A percentile compares a stretch with the other conserved stretches of the same genome.
These are phyloP conservation scores for Centropristis striata DNA, from an alignment of 2,113 vertebrate genomes.

Conservation along the genomic window DNA sequence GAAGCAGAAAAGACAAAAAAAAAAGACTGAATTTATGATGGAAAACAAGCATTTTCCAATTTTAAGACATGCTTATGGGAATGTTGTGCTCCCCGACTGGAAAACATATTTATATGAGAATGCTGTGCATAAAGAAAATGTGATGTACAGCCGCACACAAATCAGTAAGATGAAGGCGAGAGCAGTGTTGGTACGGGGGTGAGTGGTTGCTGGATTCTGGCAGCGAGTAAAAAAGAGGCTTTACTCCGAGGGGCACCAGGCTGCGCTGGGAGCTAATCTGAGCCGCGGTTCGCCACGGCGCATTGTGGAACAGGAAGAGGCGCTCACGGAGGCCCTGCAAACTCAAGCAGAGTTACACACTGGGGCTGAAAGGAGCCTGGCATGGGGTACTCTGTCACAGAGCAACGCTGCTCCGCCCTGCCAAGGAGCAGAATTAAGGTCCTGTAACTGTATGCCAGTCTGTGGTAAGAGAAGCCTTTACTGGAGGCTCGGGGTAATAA, in stretches of 20 bases:
- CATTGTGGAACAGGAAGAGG: conserved; percentile 81
- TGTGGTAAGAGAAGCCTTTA: neutral
- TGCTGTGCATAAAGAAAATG: neutral
- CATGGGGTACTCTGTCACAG: conserved; percentile 73
- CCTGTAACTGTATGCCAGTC: conserved; percentile 68
- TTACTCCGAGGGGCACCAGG: conserved; percentile 68
- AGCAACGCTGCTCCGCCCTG: conserved; percentile 74
- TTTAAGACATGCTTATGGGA: no score
- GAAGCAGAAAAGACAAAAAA: neutral
- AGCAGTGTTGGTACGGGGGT: conserved; percentile 4
- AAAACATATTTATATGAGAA: neutral
- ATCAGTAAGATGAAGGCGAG: conserved; percentile 23
- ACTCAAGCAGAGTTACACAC: conserved; percentile 77
- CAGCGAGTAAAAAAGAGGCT: conserved; percentile 34
- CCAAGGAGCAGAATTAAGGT: conserved; percentile 80
- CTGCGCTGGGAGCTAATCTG: conserved; percentile 79
- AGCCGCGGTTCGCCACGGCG: conserved; percentile 62
- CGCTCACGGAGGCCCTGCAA: conserved; percentile 73
- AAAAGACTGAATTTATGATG: neutral
- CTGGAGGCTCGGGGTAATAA: neutral
- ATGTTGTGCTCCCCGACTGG: neutral
- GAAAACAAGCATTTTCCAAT: neutral
- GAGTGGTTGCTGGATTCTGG: conserved; percentile 65
- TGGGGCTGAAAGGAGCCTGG: conserved; percentile 80
- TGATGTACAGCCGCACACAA: neutral